A percentile compares a stretch with the other conserved stretches of the same genome.
These are phyloP conservation scores for Aleiodes alternator DNA, from an alignment of 2,888 invertebrate genomes.

Conservation along the genomic window DNA sequence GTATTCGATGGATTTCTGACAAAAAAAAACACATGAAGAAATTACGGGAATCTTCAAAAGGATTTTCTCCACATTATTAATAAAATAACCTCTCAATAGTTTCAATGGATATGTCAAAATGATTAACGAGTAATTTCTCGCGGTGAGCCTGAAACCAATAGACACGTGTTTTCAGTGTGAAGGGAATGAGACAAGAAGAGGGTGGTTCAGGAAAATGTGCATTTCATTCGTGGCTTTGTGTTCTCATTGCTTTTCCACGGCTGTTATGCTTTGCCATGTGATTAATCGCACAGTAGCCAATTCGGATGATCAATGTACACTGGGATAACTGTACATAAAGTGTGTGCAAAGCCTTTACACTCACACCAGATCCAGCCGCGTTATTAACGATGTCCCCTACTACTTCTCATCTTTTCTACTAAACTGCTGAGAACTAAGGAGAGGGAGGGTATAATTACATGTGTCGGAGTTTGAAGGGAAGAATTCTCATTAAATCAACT, in stretches of 20 bases:
- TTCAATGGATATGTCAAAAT: constrained; percentile 7
- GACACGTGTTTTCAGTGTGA: not conserved
- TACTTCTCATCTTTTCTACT: too few species aligned
- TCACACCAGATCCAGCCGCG: too few species aligned
- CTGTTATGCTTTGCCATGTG: constrained; percentile 39
- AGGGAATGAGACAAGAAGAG: not conserved
- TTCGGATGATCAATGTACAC: constrained; percentile 49
- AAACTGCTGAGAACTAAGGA: too few species aligned
- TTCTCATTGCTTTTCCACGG: constrained; percentile 18
- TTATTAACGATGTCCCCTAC: too few species aligned
- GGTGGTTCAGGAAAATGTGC: constrained; percentile 13
- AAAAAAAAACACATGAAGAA: too few species aligned
- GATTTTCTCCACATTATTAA: not conserved
- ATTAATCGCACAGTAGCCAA: constrained; percentile 46
- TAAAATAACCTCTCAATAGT: not conserved
- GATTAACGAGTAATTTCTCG: not conserved
- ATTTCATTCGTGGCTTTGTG: constrained; percentile 16
- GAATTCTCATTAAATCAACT: too few species aligned
- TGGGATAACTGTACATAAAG: constrained; percentile 39
- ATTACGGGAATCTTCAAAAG: too few species aligned
- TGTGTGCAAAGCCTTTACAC: constrained; percentile 11
- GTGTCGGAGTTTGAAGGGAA: too few species aligned
- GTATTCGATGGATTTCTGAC: too few species aligned
- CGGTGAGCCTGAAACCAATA: not conserved
- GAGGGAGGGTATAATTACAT: too few species aligned